These are phyloP conservation scores for Ranitomeya imitator DNA, from an alignment of 2,113 vertebrate species.

Conservation along the genomic window DNA sequence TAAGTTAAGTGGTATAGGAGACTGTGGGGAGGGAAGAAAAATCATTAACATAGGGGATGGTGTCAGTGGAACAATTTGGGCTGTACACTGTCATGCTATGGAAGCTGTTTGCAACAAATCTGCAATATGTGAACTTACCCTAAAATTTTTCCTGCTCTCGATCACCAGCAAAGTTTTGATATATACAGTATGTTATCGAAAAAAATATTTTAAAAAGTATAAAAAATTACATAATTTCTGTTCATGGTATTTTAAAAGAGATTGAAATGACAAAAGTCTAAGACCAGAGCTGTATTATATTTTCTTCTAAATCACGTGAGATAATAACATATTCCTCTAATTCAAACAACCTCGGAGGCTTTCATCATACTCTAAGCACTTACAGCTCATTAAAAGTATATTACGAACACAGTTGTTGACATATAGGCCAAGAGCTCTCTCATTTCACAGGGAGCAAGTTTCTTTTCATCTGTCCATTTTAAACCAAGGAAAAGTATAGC, in stretches of 20 bases:
- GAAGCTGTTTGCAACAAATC: no score
- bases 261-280: neutral
- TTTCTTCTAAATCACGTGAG: neutral
- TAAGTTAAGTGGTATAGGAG: no score
- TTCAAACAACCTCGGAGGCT: conserved; percentile 6
- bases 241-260: neutral
- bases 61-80: no score
- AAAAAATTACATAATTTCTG: neutral
- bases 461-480: conserved; percentile 52
- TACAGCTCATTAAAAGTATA: conserved; percentile 54
- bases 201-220: no score
- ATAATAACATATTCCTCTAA: conserved; percentile 19
- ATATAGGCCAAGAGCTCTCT: conserved; percentile 48
- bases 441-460: conserved; percentile 34
- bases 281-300: neutral
- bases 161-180: no score
- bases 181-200: no score
- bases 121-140: no score
- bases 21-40: no score
- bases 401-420: conserved; percentile 51
- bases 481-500: conserved; percentile 43
- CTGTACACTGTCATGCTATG: no score
- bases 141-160: no score
- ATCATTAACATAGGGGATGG: no score
- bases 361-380: conserved; percentile 26